Evolutionary conservation across 2,888 invertebrate genomes (phyloP).

Genomic region (Eremobia ochroleuca): DNA sequence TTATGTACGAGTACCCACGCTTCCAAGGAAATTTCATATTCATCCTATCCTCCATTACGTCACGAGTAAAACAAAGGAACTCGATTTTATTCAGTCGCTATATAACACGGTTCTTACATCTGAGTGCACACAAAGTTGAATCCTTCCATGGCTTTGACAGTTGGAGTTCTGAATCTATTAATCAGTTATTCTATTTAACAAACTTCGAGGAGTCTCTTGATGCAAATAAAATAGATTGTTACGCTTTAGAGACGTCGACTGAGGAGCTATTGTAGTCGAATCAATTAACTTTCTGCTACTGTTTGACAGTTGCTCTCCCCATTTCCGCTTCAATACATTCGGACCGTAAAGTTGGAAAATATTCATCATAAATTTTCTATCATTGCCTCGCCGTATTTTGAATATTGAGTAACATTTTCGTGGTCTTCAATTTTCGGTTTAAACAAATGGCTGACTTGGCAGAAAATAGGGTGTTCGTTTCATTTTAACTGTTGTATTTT

Average conservation of each 20-base stretch:
- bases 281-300: constrained; percentile 77
- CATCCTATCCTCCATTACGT: constrained; percentile 53
- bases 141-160: constrained; percentile 71
- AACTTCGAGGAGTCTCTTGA: constrained; percentile 74
- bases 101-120: constrained; percentile 68
- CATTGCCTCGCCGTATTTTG: constrained; percentile 60
- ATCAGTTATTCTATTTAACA: constrained; percentile 77
- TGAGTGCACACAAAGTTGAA: constrained; percentile 71
- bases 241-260: constrained; percentile 68
- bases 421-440: constrained; percentile 47
- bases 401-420: constrained; percentile 56
- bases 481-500: constrained; percentile 45
- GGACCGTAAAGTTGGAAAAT: constrained; percentile 70
- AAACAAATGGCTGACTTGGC: constrained; percentile 50
- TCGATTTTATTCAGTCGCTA: constrained; percentile 60
- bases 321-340: constrained; percentile 70
- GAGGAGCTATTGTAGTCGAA: constrained; percentile 71
- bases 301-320: constrained; percentile 72
- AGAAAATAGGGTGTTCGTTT: constrained; percentile 42
- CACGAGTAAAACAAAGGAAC: constrained; percentile 64
- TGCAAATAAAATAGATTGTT: constrained; percentile 76
- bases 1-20: constrained; percentile 55
- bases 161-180: constrained; percentile 73
- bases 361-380: constrained; percentile 69
- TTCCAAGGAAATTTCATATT: constrained; percentile 62